phyloP scores from a whole-genome alignment of 1,140 invertebrate genomes.

The Atta colombica region DNA sequence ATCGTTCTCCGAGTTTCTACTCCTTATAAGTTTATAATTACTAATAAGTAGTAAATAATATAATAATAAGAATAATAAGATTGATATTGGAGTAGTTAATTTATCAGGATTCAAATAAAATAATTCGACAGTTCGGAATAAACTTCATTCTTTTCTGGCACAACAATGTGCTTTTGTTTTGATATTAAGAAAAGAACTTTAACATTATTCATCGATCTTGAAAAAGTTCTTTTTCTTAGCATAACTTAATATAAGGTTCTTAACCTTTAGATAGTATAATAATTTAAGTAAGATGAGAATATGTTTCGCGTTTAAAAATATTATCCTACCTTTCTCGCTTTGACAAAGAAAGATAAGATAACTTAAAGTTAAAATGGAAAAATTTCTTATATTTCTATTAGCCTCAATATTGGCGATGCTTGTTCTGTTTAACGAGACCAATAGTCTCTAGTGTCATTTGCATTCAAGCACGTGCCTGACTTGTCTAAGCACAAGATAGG shows the following conservation, averaged over 20 bases:
- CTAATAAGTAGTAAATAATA: background rate
- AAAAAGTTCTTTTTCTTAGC: no score
- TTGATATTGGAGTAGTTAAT: no score
- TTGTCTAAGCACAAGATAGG: slow-evolving; percentile 29
- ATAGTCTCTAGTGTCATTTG: slow-evolving; percentile 11
- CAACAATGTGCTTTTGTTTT: background rate
- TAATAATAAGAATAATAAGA: no score
- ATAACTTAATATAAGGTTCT: no score
- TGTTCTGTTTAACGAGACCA: background rate
- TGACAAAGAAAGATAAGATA: background rate
- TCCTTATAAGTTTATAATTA: background rate
- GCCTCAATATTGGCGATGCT: background rate
- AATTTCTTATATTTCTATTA: background rate
- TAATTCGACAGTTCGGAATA: background rate
- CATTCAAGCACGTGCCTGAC: slow-evolving; percentile 24
- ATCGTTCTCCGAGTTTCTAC: background rate
- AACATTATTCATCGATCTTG: no score
- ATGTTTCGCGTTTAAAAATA: background rate
- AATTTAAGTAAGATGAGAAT: background rate
- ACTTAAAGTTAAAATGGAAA: background rate
- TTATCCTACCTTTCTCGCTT: background rate
- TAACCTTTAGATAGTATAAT: no score
- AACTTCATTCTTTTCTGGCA: background rate
- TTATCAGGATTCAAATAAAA: background rate
- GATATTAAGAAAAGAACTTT: background rate